Evolutionary conservation across 2,797 vertebrate species (phyloP), one percentile per base, ranked within the genome.

Genomic region (Linurgus olivaceus): DNA sequence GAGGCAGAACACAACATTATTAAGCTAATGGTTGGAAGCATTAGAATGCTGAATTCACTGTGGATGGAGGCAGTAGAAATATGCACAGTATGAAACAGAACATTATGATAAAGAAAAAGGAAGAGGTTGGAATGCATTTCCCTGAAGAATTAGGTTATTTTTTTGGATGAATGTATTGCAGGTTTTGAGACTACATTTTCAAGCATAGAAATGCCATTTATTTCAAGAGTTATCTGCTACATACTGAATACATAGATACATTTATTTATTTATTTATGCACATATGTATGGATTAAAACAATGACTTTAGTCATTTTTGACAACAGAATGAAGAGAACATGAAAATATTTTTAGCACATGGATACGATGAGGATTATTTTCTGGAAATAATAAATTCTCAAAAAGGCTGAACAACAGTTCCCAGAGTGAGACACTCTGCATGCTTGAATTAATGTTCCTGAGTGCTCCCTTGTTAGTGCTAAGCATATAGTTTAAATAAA

Each of bases 401-500:
- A 73, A 96, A 88, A 92, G 51, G 13, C 59, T 93, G 66, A 93
- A 79, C 40, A 76, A 79, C 29, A 25, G 52, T 63, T 90, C 86
- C 59, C 75, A 90, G 74, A 63, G 58, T 63, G 67, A 93, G 62
- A 90, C 35, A 90, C 25, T 73, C 57, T 74, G 45, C 47, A 78
- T 86, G 73, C 94, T 94, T 89, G 86, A 96, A 94, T 93, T 94
- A 96, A 90, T 79, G 83, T 81, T 95, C 84, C 44, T 65, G 67
- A 94, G 63, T 85, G 59, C 77, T 94, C 90, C 86, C 83, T 92
- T 90, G 88, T 87, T 92, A 95, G 87, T 50, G 72, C 45, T 93
- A 94, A 92, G 50, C 42, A 73, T 90, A 84, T 91, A 92, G 55
- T 94, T 94, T 95, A 96, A 95, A 96, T 91, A 94, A 95, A 96